Percentiles rank a stretch among this genome's conserved stretches.
These are phyloP conservation scores for Drosophila dives DNA, from an alignment of 2,888 invertebrate genomes.

Conservation along the genomic window DNA sequence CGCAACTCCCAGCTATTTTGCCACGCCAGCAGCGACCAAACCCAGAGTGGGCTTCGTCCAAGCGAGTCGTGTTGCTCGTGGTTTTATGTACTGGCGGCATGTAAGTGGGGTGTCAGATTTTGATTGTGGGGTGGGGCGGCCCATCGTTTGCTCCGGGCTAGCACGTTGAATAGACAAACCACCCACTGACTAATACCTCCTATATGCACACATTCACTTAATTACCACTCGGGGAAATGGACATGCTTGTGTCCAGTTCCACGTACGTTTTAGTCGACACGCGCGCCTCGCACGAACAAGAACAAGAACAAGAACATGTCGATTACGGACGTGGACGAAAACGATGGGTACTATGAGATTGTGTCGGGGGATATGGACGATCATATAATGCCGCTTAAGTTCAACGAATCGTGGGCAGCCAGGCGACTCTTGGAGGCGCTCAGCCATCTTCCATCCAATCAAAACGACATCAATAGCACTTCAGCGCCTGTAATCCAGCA, in stretches of 20 bases:
- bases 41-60: conserved; percentile 60
- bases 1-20: conserved; percentile 49
- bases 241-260: conserved; percentile 61
- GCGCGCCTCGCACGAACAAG: conserved; percentile 48
- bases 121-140: conserved; percentile 11
- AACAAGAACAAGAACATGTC: conserved; percentile 48
- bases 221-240: conserved; percentile 63
- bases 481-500: conserved; percentile 73
- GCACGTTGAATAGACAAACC: conserved; percentile 37
- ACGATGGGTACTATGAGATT: conserved; percentile 26
- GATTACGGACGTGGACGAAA: conserved; percentile 41
- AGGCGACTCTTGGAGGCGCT: conserved; percentile 86
- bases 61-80: conserved; percentile 72
- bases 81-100: conserved; percentile 76
- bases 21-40: conserved; percentile 34
- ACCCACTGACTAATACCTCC: conserved; percentile 21
- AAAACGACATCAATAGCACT: conserved; percentile 61
- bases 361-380: conserved; percentile 44
- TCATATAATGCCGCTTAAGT: conserved; percentile 84
- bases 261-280: conserved; percentile 57
- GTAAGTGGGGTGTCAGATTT: conserved; percentile 66
- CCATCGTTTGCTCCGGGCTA: conserved; percentile 21
- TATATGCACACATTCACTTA: conserved; percentile 41
- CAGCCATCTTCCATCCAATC: conserved; percentile 81
- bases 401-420: conserved; percentile 88